Base-by-base conservation (phyloP, 2,113 vertebrate genomes). In the Lophius piscatorius region DNA sequence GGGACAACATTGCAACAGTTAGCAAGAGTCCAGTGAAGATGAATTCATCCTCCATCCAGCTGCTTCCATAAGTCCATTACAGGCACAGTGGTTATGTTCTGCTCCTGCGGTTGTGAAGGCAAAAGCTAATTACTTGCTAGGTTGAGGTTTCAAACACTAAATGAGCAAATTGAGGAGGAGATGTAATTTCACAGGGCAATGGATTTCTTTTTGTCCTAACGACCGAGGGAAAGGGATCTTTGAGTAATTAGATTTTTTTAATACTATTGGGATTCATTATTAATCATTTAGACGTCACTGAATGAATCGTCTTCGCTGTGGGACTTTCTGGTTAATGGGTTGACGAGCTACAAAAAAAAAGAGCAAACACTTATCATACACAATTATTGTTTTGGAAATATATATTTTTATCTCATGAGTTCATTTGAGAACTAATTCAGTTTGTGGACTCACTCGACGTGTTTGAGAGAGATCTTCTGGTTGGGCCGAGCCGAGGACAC, bases 391-490 rank as follows among this genome's bases (percentile, higher is more conserved):
- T 6, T 44, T 21, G n/a, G n/a, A n/a, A n/a, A n/a, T n/a, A n/a
- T n/a, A n/a, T 29, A 40, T 52, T 69, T 55, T 42, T 7, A n/a
- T n/a, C n/a, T 47, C 6, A 45, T 16, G 21, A 28, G 5, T 39
- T 63, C 6, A 38, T 59, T 34, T 41, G 14, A 63, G 48, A 17
- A 28, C 12, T 59, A 33, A 62, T 39, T 68, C 35, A 16, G 23
- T 59, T 64, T 66, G 51, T 45, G 6, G 33, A 95, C 96, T 96
- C 92, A 98, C 96, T 99, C 97, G 22, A 99, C 96, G 0, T 95
- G 95, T 87, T 98, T 98, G 66, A 99, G 95, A 5, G 96, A 98
- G 62, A 99, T 95, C 91, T 98, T 99, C 91, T 98, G 96, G 91
- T 93, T 96, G 48, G 96, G 96, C 68, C 90, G 92, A n/a, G 97